Evolutionary conservation across 2,888 invertebrate genomes (phyloP).

Genomic region (Drosophila antonietae): DNA sequence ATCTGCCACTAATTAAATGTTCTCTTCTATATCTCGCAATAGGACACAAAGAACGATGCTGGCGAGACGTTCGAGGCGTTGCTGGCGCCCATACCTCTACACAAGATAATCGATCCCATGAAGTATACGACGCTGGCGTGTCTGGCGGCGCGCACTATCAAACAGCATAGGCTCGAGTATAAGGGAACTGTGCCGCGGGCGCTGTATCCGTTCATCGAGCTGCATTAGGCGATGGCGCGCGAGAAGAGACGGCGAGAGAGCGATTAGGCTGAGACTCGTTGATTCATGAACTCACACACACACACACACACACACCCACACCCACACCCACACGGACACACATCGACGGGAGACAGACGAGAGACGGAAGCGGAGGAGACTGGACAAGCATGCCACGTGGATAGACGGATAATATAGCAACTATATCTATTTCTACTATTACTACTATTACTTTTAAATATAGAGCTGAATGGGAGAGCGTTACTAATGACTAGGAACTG

Average conservation of each 20-base stretch:
- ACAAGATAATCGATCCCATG: conserved; percentile 90
- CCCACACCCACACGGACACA: neutral
- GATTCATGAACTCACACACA: conserved; percentile 25
- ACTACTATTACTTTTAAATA: conserved; percentile 53
- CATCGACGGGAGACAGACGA: neutral
- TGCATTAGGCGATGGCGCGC: conserved; percentile 73
- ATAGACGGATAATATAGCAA: conserved; percentile 40
- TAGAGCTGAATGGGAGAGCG: conserved; percentile 62
- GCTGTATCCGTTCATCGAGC: conserved; percentile 85
- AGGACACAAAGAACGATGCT: conserved; percentile 89
- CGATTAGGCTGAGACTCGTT: conserved; percentile 23
- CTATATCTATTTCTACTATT: conserved; percentile 35
- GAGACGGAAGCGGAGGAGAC: neutral
- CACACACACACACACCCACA: conserved; percentile 4
- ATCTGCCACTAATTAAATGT: neutral
- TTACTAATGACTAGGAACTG: conserved; percentile 76
- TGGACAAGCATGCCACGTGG: conserved; percentile 46
- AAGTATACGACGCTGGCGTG: conserved; percentile 93
- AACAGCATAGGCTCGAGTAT: conserved; percentile 89
- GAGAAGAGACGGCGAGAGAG: conserved; percentile 22
- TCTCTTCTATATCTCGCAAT: neutral
- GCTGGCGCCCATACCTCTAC: conserved; percentile 87
- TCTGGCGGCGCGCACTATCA: conserved; percentile 93
- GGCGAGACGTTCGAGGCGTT: conserved; percentile 91
- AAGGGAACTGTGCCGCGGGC: conserved; percentile 86